Evolutionary conservation across 2,797 vertebrate species (phyloP).

Genomic region (Microhierax caerulescens): DNA sequence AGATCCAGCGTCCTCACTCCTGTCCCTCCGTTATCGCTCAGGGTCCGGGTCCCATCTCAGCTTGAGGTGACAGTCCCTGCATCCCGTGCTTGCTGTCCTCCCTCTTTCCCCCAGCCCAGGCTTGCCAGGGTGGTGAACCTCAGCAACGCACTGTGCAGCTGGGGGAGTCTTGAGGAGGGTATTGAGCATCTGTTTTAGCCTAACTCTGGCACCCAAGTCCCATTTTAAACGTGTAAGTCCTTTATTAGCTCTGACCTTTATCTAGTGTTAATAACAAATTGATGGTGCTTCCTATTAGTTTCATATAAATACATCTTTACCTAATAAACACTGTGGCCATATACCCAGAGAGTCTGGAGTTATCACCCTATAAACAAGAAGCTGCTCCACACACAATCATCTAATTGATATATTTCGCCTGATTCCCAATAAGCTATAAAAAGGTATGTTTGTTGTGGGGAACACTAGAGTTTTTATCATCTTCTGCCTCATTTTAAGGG

Average conservation of each 20-base stretch:
- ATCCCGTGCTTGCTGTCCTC: background rate
- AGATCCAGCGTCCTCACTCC: background rate
- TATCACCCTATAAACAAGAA: slow-evolving; percentile 43
- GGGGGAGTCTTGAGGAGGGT: accelerated
- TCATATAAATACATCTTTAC: background rate
- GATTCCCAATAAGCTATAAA: slow-evolving; percentile 49
- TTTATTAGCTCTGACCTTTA: background rate
- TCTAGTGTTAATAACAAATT: background rate
- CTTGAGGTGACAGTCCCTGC: background rate
- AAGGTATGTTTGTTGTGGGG: background rate
- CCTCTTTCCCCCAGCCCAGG: background rate
- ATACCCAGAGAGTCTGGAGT: background rate
- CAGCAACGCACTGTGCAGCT: background rate
- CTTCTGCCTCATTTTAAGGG: slow-evolving; percentile 7
- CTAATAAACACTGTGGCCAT: background rate
- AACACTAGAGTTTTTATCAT: slow-evolving; percentile 20
- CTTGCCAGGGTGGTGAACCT: background rate
- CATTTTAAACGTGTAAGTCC: background rate
- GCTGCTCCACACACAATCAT: background rate
- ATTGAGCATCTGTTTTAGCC: background rate
- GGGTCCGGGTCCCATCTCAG: background rate
- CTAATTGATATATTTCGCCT: slow-evolving; percentile 49
- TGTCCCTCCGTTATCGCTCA: background rate
- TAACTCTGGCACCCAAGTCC: background rate
- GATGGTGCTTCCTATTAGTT: background rate